These are phyloP conservation scores for Daubentonia madagascariensis DNA, from an alignment of 2,113 vertebrate species.

Conservation along the genomic window DNA sequence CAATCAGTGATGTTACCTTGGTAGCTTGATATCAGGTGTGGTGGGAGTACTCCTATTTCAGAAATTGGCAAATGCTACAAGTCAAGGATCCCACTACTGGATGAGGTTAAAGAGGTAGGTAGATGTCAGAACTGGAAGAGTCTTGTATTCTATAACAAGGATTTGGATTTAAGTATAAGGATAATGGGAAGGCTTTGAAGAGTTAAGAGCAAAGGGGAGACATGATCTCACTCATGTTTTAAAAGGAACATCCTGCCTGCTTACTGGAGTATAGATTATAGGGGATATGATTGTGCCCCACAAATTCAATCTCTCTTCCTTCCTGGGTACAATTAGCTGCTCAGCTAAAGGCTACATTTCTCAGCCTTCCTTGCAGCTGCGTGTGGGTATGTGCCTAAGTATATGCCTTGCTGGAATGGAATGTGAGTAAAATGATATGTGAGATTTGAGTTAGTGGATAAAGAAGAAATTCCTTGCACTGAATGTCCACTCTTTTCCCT, in stretches of 20 bases:
- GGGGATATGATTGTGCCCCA: background rate
- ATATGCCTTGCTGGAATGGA: background rate
- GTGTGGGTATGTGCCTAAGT: background rate
- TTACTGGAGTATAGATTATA: background rate
- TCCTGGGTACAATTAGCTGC: background rate
- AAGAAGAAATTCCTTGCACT: background rate
- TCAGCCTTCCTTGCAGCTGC: background rate
- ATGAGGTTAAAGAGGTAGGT: background rate
- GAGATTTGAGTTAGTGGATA: background rate
- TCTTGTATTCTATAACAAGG: background rate
- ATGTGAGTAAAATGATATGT: background rate
- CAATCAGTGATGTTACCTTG: background rate
- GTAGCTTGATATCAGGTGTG: background rate
- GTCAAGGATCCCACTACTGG: background rate
- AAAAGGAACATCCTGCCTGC: background rate
- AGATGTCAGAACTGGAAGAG: background rate
- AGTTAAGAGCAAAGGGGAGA: background rate
- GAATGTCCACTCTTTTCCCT: background rate
- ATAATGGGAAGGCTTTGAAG: background rate
- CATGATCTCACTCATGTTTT: background rate
- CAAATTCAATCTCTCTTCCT: background rate
- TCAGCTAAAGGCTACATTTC: background rate
- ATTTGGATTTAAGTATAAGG: background rate
- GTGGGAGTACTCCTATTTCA: background rate
- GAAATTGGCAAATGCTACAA: background rate